phyloP scores from a whole-genome alignment of 30 jellyfish, hydroid and myxozoan species.

The Hydra vulgaris region DNA sequence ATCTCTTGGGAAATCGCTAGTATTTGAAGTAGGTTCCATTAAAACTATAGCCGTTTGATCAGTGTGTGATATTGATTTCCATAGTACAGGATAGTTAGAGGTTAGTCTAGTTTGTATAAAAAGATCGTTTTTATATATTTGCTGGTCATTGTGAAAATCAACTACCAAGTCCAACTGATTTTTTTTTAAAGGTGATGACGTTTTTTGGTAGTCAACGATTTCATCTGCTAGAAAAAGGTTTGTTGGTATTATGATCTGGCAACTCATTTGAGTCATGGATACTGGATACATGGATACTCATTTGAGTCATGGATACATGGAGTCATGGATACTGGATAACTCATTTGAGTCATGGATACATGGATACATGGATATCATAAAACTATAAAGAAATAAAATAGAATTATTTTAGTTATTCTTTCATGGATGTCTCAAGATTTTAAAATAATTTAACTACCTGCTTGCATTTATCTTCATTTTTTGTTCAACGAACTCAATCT shows the following conservation, averaged over 20 bases:
- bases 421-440: no score
- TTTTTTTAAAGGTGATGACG: neutral
- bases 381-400: no score
- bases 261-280: neutral
- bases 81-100: neutral
- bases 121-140: neutral
- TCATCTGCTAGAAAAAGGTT: neutral
- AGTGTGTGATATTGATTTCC: neutral
- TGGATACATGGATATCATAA: no score
- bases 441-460: no score
- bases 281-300: no score
- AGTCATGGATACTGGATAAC: no score
- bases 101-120: neutral
- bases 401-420: no score
- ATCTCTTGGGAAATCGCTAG: neutral
- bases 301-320: no score
- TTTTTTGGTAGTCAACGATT: neutral
- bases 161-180: neutral
- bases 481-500: no score
- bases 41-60: neutral
- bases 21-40: neutral
- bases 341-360: no score
- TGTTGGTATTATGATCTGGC: neutral
- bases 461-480: no score
- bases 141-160: neutral